Conservation (phyloP, 2,113 vertebrate genomes). For the Nycticryphes semicollaris region DNA sequence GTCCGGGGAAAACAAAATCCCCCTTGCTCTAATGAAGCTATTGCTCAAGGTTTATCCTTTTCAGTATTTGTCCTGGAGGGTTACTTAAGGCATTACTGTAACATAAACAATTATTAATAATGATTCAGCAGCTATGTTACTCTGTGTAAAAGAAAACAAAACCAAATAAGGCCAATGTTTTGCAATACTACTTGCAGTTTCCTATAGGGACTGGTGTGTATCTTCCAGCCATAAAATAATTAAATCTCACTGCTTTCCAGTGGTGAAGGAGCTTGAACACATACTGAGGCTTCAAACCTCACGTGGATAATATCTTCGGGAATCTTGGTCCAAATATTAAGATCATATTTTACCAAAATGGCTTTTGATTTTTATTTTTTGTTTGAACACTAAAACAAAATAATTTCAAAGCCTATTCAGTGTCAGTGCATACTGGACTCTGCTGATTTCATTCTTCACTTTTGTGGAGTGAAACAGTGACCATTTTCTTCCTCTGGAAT, state of each 20-base stretch:
- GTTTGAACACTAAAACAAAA: not conserved
- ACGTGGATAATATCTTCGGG: not conserved
- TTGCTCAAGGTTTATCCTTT: not conserved
- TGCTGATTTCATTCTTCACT: not conserved
- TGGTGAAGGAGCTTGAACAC: not conserved
- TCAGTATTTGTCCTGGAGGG: not conserved
- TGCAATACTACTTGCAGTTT: not conserved
- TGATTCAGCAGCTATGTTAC: conserved; percentile 21
- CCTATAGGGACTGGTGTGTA: not conserved
- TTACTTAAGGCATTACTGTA: conserved; percentile 7
- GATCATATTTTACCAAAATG: not conserved
- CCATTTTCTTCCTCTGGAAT: not conserved
- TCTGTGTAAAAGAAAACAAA: conserved; percentile 25
- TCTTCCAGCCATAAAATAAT: not conserved
- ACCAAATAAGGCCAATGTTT: conserved; percentile 27
- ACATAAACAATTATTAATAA: conserved; percentile 32
- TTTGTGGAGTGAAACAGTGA: not conserved
- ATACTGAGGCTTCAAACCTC: not conserved
- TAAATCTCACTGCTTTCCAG: not conserved
- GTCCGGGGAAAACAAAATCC: not conserved
- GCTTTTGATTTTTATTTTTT: not conserved
- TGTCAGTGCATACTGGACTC: not conserved
- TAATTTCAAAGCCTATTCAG: not conserved
- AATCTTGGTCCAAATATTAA: not conserved
- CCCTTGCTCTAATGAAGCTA: not conserved